Base-by-base conservation (phyloP, 2,797 vertebrate genomes). In the Nannoperca obscura region DNA sequence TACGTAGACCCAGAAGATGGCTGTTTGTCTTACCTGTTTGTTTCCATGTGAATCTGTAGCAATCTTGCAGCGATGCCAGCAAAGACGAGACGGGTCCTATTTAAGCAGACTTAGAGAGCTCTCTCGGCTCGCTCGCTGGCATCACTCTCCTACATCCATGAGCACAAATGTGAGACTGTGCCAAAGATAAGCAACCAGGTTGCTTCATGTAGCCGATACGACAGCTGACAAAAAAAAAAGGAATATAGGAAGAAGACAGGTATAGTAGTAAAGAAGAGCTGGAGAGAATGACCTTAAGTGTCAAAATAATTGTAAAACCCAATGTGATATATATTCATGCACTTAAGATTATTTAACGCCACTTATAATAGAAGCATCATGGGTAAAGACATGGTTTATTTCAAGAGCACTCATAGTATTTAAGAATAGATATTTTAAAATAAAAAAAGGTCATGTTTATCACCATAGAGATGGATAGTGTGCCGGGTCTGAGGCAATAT, bases 81-180 rank as follows among this genome's bases (percentile, higher is more conserved):
- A 14, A 71, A 61, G 66, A 30, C 64, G 22, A 76, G 74, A 67
- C 66, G 19, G 46, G 79, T 82, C 83, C 69, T 42, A 12, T 64
- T 62, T 22, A 17, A 55, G 71, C 2, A 67, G 76, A 79, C 71
- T 54, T 49, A 17, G 69, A 15, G 69, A 19, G 63, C 81, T 66
- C 67, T 69, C 69, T 42, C 32, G 66, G 72, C 70, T 13, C 76
- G 76, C 77, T 70, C 47, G 12, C 87, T 76, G 27, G 78, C 91
- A 61, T 90, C 86, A 73, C 88, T 90, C 86, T 86, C 88, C 84
- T 72, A 88, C 88, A 91, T 82, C 91, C 89, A 93, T 74, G 93
- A 94, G 94, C 94, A 94, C 94, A 94, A 93, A 93, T 86, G 91
- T 92, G 93, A 94, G 93, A 92, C 92, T 93, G 94, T 94, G 94